Base-by-base conservation (phyloP, 2,797 vertebrate genomes). In the Halcyon badia region DNA sequence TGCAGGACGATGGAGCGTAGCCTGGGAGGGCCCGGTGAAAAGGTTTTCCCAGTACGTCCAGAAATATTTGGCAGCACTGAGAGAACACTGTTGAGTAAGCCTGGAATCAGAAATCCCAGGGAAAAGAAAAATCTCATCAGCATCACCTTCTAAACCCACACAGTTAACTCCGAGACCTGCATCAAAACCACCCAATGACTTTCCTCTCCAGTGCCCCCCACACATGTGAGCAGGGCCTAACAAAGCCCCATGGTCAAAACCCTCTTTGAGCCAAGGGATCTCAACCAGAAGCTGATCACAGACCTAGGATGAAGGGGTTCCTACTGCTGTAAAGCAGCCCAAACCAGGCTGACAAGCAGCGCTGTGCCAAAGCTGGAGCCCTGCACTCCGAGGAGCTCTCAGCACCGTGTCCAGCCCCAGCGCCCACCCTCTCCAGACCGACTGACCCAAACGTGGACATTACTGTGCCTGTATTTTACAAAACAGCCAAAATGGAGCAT, bases 31-130 rank as follows among this genome's bases (percentile, higher is more conserved):
- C 35, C 57, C 58, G 42, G 44, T 42, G 30, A 26, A 76, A 80
- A 73, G 9, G 35, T 31, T 61, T 81, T 58, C 76, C n/a, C 37
- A 73, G n/a, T 6, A 39, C 9, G 15, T 15, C 61, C 46, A 71
- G 33, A 91, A 73, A 37, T 65, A 72, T 6, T 48, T 93, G 90
- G 82, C 75, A 94, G 79, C 41, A 24, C 39, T 57, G 22, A 83
- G 37, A 91, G 48, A 58, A 89, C 20, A 33, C 19, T 14, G 6
- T 4, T 48, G 61, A 83, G 54, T 24, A 78, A 95, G 70, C 10
- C n/a, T 21, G 18, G 60, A 28, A 66, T 66, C 5, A 73, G 37
- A 71, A 82, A 68, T 39, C 19, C 35, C 31, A 30, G 5, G 3
- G 22, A 71, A 86, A 41, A 77, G 21, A 41, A 60, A 56, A 72